Percentiles rank a stretch among this genome's conserved stretches.
Conservation (phyloP, 2,113 vertebrate species). For the Sphyrna mokarran region DNA sequence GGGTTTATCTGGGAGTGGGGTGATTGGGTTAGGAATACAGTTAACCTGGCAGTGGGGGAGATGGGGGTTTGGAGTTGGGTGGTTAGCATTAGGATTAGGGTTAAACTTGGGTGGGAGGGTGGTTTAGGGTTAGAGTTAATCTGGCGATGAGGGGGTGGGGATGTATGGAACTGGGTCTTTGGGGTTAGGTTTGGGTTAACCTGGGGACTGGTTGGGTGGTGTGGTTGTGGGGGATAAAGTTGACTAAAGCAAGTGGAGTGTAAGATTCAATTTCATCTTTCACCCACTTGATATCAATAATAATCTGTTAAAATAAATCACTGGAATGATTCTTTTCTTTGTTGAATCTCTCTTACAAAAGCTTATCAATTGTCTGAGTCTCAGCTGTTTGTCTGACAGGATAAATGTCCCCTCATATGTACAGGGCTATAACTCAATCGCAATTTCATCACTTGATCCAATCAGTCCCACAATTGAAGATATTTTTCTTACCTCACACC, state of each 20-base stretch:
- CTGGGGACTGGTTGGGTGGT: too few species aligned
- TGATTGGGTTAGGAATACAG: too few species aligned
- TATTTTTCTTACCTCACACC: slow-evolving; percentile 18
- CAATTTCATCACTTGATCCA: slow-evolving; percentile 20
- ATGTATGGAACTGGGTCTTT: too few species aligned
- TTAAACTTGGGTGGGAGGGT: too few species aligned
- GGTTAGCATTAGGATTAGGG: too few species aligned
- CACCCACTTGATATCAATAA: background rate
- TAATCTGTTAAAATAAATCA: slow-evolving; percentile 20
- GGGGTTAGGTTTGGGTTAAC: too few species aligned
- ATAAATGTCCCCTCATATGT: slow-evolving; percentile 16
- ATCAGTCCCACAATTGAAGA: slow-evolving; percentile 10
- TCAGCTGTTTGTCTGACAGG: slow-evolving; percentile 22
- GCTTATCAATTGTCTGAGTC: background rate
- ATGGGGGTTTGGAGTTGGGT: too few species aligned
- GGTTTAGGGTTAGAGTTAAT: too few species aligned
- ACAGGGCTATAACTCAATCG: background rate
- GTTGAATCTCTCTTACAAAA: background rate
- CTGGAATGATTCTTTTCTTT: background rate
- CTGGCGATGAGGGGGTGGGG: too few species aligned
- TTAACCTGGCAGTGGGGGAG: too few species aligned
- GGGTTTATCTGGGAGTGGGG: too few species aligned
- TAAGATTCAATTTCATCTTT: background rate
- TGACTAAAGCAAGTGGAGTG: background rate
- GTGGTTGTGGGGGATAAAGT: background rate